Evolutionary conservation across 2,888 invertebrate species (phyloP).

Genomic region (Reticulitermes lucifugus): DNA sequence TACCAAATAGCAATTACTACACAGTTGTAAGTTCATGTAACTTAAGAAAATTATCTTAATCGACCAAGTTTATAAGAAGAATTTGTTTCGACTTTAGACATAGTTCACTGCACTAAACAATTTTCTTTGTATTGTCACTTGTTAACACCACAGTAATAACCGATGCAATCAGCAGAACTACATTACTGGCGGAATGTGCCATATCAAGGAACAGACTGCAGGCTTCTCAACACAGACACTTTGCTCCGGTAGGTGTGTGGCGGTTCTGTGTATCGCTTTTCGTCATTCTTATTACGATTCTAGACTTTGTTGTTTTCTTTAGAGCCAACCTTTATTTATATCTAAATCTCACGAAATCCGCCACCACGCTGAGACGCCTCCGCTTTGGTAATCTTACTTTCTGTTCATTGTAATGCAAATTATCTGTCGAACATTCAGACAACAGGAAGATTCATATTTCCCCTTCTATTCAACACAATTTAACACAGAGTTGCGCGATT

Average conservation of each 20-base stretch:
- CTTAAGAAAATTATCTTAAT: too few species aligned
- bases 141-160: too few species aligned
- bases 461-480: too few species aligned
- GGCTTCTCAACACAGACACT: neutral
- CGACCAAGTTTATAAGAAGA: too few species aligned
- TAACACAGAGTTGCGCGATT: too few species aligned
- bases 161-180: too few species aligned
- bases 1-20: too few species aligned
- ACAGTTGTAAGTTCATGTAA: too few species aligned
- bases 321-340: neutral
- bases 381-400: neutral
- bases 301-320: neutral
- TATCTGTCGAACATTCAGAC: neutral
- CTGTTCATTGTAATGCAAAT: conserved; percentile 13
- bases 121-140: too few species aligned
- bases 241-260: neutral
- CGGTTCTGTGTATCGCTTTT: neutral
- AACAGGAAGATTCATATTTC: neutral
- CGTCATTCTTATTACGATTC: neutral
- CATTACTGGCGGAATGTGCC: neutral
- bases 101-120: too few species aligned
- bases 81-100: too few species aligned
- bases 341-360: conserved; percentile 25
- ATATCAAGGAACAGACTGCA: neutral
- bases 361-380: neutral